Evolutionary conservation across 2,888 invertebrate genomes (phyloP).

Genomic region (Drosophila gaucha): DNA sequence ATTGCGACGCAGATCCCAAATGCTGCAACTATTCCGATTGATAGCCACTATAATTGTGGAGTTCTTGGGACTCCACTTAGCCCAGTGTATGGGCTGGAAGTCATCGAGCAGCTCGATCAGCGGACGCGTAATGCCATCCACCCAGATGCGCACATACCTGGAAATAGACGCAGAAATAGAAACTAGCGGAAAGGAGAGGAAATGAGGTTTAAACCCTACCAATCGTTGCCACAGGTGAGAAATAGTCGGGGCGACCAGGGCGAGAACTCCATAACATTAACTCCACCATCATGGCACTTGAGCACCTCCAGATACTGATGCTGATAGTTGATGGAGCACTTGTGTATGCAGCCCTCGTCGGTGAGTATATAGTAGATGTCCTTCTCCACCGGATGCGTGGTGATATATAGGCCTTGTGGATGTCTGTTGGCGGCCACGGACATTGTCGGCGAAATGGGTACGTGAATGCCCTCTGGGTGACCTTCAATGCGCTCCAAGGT

Average conservation of each 20-base stretch:
- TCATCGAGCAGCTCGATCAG: conserved; percentile 86
- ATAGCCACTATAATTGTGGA: conserved; percentile 90
- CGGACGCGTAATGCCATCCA: conserved; percentile 88
- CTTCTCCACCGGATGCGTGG: conserved; percentile 87
- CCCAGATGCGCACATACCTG: conserved; percentile 89
- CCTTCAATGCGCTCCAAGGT: conserved; percentile 88
- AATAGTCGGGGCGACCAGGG: conserved; percentile 90
- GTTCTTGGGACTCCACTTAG: conserved; percentile 90
- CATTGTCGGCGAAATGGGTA: conserved; percentile 36
- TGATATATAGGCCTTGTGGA: conserved; percentile 88
- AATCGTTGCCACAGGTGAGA: conserved; percentile 92
- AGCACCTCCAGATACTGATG: conserved; percentile 90
- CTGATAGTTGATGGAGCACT: conserved; percentile 92
- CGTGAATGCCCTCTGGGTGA: conserved; percentile 87
- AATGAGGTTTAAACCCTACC: conserved; percentile 75
- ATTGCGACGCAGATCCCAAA: conserved; percentile 93
- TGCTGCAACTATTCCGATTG: conserved; percentile 88
- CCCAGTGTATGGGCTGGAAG: conserved; percentile 86
- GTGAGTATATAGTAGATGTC: conserved; percentile 92
- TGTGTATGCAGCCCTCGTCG: conserved; percentile 93
- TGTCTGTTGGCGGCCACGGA: conserved; percentile 86
- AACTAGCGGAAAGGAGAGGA: too few relatives aligned
- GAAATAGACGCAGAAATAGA: not conserved
- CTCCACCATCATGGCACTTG: conserved; percentile 92
- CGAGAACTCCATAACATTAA: conserved; percentile 90